Evolutionary conservation across 37 sponge, comb jelly and placozoan genomes (phyloP), one percentile per base, ranked within the genome.

Genomic region (Tethya wilhelma): DNA sequence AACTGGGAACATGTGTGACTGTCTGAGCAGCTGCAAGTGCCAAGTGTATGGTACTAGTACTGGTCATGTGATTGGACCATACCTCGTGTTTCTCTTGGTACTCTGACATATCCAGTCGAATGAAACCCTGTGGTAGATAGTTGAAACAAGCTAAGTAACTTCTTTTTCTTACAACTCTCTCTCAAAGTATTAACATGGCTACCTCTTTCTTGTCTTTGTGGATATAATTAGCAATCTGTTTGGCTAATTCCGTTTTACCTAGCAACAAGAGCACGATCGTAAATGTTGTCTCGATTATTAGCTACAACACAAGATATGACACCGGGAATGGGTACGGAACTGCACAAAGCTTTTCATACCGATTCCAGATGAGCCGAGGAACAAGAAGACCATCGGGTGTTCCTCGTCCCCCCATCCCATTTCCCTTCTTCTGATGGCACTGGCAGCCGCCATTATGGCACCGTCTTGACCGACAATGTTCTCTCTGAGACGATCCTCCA

Each of bases 171-270:
- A 14, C 14, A 49, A 9, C 69, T 25, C 69, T n/a, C n/a, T n/a
- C n/a, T n/a, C n/a, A n/a, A n/a, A n/a, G n/a, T n/a, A n/a, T n/a
- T n/a, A 9, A 38, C 20, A 37, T 33, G 43, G 42, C 7, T 25
- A 80, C 80, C 59, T 89, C 86, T 58, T 80, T 60, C 38, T 79
- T 85, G 53, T 93, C 84, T 40, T 89, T 80, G 84, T 97, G 93
- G 9, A 94, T 63, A 80, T 97, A 89, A 12, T 70, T 69, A 11
- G 98, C 95, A 29, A 95, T 79, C 77, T 97, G 98, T 74, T 97
- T 97, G 2, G 98, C 98, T 31, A 95, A 69, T 65, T 97, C 98
- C 28, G 98, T 97, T 63, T 97, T 97, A n/a, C 97, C 96, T 87
- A 17, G 39, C 34, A 29, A 43, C 4, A 40, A 25, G 7, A 62